phyloP scores from a whole-genome alignment of 2,888 invertebrate genomes.

The Nineta flava region DNA sequence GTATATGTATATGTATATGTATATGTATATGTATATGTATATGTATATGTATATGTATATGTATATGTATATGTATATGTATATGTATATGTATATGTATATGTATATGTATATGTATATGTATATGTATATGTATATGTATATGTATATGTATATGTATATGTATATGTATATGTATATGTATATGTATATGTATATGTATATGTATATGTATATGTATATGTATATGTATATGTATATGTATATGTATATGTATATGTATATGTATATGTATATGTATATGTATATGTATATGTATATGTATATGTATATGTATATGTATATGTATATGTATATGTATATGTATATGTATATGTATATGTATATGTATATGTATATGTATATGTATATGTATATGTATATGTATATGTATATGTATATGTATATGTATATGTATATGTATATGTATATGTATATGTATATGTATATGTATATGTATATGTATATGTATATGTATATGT shows the following conservation, averaged over 20 bases:
- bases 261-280: not conserved
- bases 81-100: not conserved
- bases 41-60: not conserved
- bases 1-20: not conserved
- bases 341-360: not conserved
- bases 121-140: not conserved
- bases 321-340: not conserved
- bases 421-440: not conserved
- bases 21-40: not conserved
- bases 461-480: not conserved
- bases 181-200: not conserved
- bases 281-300: not conserved
- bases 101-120: not conserved
- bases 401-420: not conserved
- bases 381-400: not conserved
- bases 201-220: not conserved
- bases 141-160: not conserved
- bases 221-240: not conserved
- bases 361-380: not conserved
- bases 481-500: not conserved
- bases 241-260: not conserved
- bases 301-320: not conserved
- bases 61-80: not conserved
- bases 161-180: not conserved
- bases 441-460: not conserved